A percentile compares a stretch with the other conserved stretches of the same genome.
These are phyloP conservation scores for Promerops cafer DNA, from an alignment of 2,113 vertebrate species.

Conservation along the genomic window DNA sequence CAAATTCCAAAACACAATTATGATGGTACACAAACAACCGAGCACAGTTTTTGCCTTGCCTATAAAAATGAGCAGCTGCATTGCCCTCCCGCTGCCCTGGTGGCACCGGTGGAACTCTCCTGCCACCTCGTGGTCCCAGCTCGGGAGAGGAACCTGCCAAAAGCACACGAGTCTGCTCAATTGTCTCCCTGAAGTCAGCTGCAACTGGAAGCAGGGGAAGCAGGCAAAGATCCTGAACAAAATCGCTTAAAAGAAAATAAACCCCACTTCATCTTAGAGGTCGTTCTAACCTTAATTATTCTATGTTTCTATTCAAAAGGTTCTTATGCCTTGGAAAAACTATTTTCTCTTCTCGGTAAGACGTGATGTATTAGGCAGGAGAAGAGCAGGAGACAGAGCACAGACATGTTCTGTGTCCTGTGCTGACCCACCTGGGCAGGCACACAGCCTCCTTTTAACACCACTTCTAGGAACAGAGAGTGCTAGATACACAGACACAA, in stretches of 20 bases:
- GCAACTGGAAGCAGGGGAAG: not conserved
- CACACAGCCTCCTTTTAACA: not conserved
- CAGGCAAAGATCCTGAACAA: not conserved
- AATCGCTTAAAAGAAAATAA: not conserved
- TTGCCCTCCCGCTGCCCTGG: not conserved
- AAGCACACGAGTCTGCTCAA: not conserved
- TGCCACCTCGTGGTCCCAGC: constrained; percentile 69
- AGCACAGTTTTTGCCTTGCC: not conserved
- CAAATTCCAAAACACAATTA: constrained; percentile 13
- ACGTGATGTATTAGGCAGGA: not conserved
- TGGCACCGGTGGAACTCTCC: not conserved
- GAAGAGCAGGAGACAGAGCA: rapidly evolving
- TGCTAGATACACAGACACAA: not conserved
- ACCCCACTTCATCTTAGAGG: not conserved
- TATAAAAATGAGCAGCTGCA: constrained; percentile 26
- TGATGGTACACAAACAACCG: not conserved
- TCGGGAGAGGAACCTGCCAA: not conserved
- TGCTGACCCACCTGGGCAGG: not conserved
- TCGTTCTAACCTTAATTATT: not conserved
- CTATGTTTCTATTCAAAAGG: not conserved
- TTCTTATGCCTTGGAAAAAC: not conserved
- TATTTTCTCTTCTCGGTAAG: not conserved
- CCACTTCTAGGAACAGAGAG: not conserved
- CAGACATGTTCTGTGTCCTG: not conserved
- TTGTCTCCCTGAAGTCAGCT: not conserved